Percentiles rank a stretch among this genome's conserved stretches.
Evolutionary conservation across 2,888 invertebrate species (phyloP).

Genomic region (Lithosia quadra): DNA sequence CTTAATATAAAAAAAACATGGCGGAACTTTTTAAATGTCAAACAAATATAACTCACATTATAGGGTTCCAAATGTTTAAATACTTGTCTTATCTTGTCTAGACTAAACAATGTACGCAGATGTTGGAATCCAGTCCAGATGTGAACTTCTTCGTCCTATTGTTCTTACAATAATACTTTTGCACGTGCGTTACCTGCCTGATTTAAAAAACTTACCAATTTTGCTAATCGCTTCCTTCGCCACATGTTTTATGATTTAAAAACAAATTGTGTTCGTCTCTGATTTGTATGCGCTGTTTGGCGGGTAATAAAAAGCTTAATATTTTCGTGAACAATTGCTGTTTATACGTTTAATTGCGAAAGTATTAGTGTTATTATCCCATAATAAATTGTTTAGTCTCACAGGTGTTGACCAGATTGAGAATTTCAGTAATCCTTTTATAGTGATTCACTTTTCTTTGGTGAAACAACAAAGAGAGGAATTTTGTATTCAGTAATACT

Average conservation of each 20-base stretch:
- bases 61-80: constrained; percentile 12
- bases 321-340: constrained; percentile 5
- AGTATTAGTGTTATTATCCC: too few species aligned
- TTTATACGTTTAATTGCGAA: neutral
- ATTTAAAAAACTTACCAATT: constrained; percentile 24
- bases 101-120: constrained; percentile 45
- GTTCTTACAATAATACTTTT: constrained; percentile 26
- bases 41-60: constrained; percentile 8
- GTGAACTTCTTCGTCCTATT: constrained; percentile 37
- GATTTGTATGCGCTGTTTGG: neutral
- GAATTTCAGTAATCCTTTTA: neutral
- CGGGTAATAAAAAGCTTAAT: neutral
- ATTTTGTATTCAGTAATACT: neutral
- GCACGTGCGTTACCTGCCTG: constrained; percentile 44
- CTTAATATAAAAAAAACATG: neutral
- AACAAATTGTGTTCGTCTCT: neutral
- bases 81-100: constrained; percentile 32
- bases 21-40: neutral
- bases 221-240: constrained; percentile 33
- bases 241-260: constrained; percentile 31
- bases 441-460: neutral
- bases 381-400: neutral
- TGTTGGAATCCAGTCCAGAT: constrained; percentile 46
- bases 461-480: neutral
- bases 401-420: constrained; percentile 13